These are phyloP conservation scores for Onychostruthus taczanowskii DNA, from an alignment of 2,113 vertebrate genomes.

Conservation along the genomic window DNA sequence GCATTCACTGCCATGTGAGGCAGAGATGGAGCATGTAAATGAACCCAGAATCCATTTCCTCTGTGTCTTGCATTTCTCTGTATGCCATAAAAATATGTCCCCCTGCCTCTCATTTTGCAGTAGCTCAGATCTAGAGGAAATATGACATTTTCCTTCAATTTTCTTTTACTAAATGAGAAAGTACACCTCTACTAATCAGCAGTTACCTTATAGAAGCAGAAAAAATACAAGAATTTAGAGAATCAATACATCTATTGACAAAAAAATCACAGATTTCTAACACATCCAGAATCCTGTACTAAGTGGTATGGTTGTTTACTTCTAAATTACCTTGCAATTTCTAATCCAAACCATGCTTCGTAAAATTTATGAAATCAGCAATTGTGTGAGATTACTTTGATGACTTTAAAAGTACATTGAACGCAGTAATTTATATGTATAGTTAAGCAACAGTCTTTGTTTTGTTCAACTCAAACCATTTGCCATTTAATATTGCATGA, in stretches of 20 bases:
- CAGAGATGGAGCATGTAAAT: not conserved
- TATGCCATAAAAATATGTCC: not conserved
- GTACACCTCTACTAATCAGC: not conserved
- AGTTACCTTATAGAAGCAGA: not conserved
- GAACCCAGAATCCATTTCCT: not conserved
- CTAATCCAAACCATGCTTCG: not conserved
- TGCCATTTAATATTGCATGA: slow-evolving; percentile 1
- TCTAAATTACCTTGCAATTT: not conserved
- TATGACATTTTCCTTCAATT: not conserved
- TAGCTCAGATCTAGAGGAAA: not conserved
- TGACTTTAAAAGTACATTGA: not conserved
- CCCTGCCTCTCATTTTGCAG: not conserved
- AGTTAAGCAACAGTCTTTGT: not conserved
- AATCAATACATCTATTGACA: not conserved
- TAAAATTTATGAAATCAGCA: not conserved
- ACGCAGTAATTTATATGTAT: not conserved
- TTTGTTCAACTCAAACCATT: not conserved
- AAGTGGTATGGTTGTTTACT: not conserved
- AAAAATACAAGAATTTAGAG: not conserved
- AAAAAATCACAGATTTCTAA: not conserved
- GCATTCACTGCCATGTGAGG: not conserved
- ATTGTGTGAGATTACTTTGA: not conserved
- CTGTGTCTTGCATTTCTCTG: not conserved
- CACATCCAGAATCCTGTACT: not conserved
- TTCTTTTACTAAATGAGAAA: not conserved